phyloP scores from a whole-genome alignment of 2,113 vertebrate genomes.

The Lamprologus speciosus region DNA sequence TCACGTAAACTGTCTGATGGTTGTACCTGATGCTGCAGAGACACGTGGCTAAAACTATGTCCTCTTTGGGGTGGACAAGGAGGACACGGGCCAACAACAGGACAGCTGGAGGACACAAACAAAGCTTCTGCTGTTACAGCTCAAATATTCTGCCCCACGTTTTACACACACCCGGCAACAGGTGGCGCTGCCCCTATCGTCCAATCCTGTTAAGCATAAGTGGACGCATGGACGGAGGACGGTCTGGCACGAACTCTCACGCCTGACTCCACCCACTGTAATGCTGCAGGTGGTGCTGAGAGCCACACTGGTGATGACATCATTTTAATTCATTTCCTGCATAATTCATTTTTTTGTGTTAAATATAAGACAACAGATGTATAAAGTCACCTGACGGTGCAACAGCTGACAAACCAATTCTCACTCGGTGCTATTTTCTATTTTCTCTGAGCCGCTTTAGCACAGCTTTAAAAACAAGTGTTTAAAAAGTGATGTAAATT shows the following conservation, averaged over 20 bases:
- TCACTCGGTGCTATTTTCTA: neutral
- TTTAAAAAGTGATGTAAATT: neutral
- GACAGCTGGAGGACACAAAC: neutral
- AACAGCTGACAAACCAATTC: neutral
- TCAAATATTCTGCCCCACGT: neutral
- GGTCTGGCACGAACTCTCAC: neutral
- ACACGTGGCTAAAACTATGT: neutral
- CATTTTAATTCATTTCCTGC: neutral
- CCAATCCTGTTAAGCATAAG: neutral
- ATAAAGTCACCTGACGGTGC: neutral
- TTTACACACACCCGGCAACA: neutral
- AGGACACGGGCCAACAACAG: neutral
- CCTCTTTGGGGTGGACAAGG: neutral
- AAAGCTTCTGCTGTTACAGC: neutral
- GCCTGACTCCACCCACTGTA: neutral
- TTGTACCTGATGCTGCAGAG: neutral
- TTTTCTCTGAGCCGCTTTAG: neutral
- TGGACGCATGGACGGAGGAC: neutral
- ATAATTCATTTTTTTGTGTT: neutral
- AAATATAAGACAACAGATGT: neutral
- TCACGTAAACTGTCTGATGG: neutral
- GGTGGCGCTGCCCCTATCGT: neutral
- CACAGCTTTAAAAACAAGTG: neutral
- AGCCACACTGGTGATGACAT: neutral
- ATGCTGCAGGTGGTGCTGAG: neutral